These are phyloP conservation scores for Paratrypauchen microcephalus DNA, from an alignment of 2,797 vertebrate species.

Conservation along the genomic window DNA sequence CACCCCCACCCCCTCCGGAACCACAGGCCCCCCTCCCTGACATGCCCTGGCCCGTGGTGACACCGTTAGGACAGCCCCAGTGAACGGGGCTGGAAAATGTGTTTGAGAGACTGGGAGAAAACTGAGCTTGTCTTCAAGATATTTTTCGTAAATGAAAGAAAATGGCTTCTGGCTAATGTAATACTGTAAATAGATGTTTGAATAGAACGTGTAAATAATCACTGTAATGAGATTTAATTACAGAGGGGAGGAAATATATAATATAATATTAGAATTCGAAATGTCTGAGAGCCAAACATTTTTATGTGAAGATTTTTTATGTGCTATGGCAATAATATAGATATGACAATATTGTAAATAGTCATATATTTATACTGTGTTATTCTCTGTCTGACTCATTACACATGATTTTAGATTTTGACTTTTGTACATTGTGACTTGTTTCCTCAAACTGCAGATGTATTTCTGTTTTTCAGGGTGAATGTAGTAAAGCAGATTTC, in stretches of 20 bases:
- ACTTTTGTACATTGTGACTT: constrained; percentile 34
- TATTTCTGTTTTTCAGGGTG: constrained; percentile 41
- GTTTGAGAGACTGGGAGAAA: too few species aligned
- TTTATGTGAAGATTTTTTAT: not conserved
- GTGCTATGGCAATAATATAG: not conserved
- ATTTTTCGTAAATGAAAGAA: constrained; percentile 7
- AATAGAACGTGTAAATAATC: constrained; percentile 43
- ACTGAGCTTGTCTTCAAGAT: not conserved
- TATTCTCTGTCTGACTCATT: constrained; percentile 50
- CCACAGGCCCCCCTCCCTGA: constrained; percentile 66
- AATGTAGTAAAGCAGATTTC: constrained; percentile 52
- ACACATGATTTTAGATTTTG: constrained; percentile 25
- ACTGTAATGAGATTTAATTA: constrained; percentile 7
- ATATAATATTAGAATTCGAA: constrained; percentile 12
- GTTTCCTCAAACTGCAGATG: constrained; percentile 35
- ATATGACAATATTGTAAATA: constrained; percentile 43
- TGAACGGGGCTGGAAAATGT: constrained; percentile 28
- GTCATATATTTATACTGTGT: constrained; percentile 43
- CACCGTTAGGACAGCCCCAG: constrained; percentile 57
- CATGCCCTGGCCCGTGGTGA: constrained; percentile 75
- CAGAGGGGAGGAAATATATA: constrained; percentile 6
- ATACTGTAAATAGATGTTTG: constrained; percentile 10
- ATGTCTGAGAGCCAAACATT: constrained; percentile 7
- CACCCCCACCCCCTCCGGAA: constrained; percentile 50
- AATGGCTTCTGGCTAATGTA: constrained; percentile 11